These are phyloP conservation scores for Cossypha heuglini DNA, from an alignment of 2,797 vertebrate genomes.

Conservation along the genomic window DNA sequence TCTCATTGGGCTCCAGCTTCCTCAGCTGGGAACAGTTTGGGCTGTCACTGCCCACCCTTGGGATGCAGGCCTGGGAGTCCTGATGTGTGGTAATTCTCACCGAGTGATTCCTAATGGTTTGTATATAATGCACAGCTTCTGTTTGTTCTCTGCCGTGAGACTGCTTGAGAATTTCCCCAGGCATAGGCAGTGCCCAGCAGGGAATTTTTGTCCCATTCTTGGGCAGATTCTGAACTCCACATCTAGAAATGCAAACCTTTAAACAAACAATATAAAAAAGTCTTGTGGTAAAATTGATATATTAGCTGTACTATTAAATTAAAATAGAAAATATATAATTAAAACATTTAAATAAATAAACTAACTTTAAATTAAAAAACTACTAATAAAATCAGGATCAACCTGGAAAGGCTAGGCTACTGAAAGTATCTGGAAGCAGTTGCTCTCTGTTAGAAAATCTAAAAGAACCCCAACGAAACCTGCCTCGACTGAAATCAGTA, in stretches of 20 bases:
- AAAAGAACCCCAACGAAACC: neutral
- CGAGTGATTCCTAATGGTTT: neutral
- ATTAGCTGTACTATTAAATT: neutral
- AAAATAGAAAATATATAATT: neutral
- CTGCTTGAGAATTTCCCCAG: neutral
- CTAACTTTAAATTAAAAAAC: neutral
- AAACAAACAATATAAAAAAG: neutral
- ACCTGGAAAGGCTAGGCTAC: neutral
- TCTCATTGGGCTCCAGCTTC: neutral
- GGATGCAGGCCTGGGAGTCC: neutral
- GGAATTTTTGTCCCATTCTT: neutral
- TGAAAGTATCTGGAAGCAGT: neutral
- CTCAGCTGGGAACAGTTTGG: neutral
- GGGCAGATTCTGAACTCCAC: neutral
- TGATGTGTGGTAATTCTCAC: neutral
- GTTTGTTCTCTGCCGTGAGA: neutral
- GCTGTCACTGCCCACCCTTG: neutral
- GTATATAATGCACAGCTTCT: neutral
- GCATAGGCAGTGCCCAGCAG: neutral
- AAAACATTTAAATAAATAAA: neutral
- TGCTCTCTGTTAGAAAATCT: neutral
- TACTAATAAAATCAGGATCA: neutral
- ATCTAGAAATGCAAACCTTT: neutral
- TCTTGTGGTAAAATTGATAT: neutral
- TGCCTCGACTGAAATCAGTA: neutral